phyloP scores from a whole-genome alignment of 2,797 vertebrate genomes.

The Odontamblyopus rebecca region DNA sequence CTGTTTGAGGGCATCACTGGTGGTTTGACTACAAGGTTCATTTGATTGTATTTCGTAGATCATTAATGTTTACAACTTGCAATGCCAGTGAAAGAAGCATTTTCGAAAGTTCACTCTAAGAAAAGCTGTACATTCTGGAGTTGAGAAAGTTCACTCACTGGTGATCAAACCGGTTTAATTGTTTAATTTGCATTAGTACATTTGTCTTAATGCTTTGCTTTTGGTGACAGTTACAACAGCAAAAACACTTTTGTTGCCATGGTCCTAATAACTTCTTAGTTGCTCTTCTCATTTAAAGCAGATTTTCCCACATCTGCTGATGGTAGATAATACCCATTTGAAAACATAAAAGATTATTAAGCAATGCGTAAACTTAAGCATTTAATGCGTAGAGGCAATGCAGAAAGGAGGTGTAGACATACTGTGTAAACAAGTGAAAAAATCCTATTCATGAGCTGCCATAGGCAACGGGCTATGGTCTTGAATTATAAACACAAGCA shows the following conservation, averaged over 20 bases:
- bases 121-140: slow-evolving; percentile 27
- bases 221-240: slow-evolving; percentile 24
- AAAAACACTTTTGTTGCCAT: slow-evolving; percentile 34
- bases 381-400: background rate
- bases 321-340: slow-evolving; percentile 58
- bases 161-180: slow-evolving; percentile 12
- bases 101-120: slow-evolving; percentile 15
- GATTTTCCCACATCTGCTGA: slow-evolving; percentile 56
- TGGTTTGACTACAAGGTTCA: slow-evolving; percentile 5
- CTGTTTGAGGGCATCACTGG: slow-evolving; percentile 21
- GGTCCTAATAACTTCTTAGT: slow-evolving; percentile 52
- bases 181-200: slow-evolving; percentile 26
- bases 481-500: slow-evolving; percentile 56
- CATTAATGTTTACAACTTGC: slow-evolving; percentile 18
- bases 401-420: slow-evolving; percentile 53
- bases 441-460: slow-evolving; percentile 55
- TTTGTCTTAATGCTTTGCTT: slow-evolving; percentile 16
- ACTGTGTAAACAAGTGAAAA: slow-evolving; percentile 52
- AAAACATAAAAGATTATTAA: slow-evolving; percentile 60
- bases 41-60: slow-evolving; percentile 1
- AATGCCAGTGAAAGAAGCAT: slow-evolving; percentile 6
- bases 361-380: slow-evolving; percentile 46
- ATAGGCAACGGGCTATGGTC: slow-evolving; percentile 45
- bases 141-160: slow-evolving; percentile 6
- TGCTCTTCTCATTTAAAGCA: slow-evolving; percentile 46